Percentiles rank a stretch among this genome's conserved stretches.
phyloP scores from a whole-genome alignment of 2,113 vertebrate species.

The Poicephalus meyeri region DNA sequence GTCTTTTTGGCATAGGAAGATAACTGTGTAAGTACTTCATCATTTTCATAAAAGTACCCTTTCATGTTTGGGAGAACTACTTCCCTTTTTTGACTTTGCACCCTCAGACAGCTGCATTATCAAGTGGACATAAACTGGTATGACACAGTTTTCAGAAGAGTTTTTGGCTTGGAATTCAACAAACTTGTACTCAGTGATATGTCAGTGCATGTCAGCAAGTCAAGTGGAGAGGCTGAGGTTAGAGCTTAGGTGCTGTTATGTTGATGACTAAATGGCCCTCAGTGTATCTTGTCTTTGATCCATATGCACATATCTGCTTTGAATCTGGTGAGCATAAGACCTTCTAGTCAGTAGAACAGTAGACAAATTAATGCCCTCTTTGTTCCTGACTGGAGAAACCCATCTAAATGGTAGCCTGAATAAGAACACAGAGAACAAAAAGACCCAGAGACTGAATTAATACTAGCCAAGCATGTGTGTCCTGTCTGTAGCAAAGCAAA shows the following conservation, averaged over 20 bases:
- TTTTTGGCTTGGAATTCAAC: background rate
- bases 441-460: background rate
- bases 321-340: background rate
- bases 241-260: background rate
- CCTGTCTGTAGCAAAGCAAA: background rate
- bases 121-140: background rate
- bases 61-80: background rate
- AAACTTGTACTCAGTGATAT: background rate
- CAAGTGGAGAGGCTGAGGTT: background rate
- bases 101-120: background rate
- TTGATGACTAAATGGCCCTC: background rate
- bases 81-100: background rate
- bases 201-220: background rate
- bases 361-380: constrained; percentile 1
- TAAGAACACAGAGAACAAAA: constrained; percentile 23
- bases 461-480: background rate
- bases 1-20: background rate
- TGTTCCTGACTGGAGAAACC: constrained; percentile 2
- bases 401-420: background rate
- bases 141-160: background rate
- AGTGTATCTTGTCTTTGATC: background rate
- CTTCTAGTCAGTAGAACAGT: background rate
- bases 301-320: background rate
- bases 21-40: background rate
- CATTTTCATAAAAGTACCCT: background rate